Base-by-base conservation (phyloP, 2,888 invertebrate species). In the Ophion ellenae region DNA sequence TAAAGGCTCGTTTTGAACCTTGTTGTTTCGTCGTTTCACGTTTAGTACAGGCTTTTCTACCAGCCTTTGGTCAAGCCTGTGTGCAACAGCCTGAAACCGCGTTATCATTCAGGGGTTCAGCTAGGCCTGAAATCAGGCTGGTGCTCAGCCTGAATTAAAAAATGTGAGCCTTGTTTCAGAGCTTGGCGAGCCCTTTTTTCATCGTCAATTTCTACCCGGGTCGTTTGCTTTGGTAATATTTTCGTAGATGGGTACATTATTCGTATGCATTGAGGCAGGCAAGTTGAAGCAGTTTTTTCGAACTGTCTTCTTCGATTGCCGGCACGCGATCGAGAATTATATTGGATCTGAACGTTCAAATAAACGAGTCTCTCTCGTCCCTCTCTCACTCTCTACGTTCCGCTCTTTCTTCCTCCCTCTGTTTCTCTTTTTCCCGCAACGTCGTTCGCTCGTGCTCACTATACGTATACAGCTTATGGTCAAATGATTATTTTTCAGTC, bases 291-390 rank as follows among this genome's bases (percentile, higher is more conserved):
- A 53, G 77, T 79, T 75, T 64, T 64, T 77, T 40, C 47, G 40
- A 69, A 57, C 81, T 74, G 81, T 81, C 74, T 81, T 69, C 80
- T 83, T 83, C 86, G 86, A 86, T 78, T 59, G 69, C 59, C 64
- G 32, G 57, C 86, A 86, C 83, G 86, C 86, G 86, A 86, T 81
- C 77, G 67, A 53, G 74, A 80, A 77, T 83, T 78, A 81, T 78
- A 86, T 86, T 78, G 69, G 69, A 77, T 69, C 36, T 64, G 45
- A 86, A 81, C 69, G 69, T 78, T 86, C 70, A 71, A 79, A 83
- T 75, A 84, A 86, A 67, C 79, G 84, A 64, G 79, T 32, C 24
- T 57, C 73, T 70, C 63, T 40, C 74, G 74, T 17, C 2, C 14
- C 53, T 53, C 14, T 17, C 53, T 53, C 17, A 14, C 17, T 53